Percentiles rank a stretch among this genome's conserved stretches.
Conservation (phyloP, 2,113 vertebrate genomes). For the Fulmarus glacialis region DNA sequence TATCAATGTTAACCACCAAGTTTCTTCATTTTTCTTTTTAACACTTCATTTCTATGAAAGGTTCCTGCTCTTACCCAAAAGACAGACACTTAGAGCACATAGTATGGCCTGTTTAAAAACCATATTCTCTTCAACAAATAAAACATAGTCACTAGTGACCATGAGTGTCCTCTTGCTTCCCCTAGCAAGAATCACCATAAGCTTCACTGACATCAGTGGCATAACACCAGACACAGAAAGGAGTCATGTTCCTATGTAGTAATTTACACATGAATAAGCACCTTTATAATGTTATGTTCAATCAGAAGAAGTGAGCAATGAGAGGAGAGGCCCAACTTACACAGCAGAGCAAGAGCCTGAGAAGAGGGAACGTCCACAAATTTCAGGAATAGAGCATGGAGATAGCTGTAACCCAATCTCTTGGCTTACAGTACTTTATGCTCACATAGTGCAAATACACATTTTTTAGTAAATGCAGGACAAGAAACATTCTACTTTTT, state of each 20-base stretch:
- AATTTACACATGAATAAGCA: background rate
- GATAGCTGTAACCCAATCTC: rapidly evolving
- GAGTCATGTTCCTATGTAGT: rapidly evolving
- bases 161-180: background rate
- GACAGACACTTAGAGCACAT: background rate
- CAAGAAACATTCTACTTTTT: background rate
- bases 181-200: background rate
- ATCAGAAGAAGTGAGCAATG: background rate
- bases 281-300: background rate
- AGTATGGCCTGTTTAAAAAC: background rate
- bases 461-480: background rate
- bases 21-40: background rate
- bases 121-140: background rate
- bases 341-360: background rate
- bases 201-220: background rate
- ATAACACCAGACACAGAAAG: background rate
- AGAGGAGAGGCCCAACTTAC: background rate
- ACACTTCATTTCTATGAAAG: background rate
- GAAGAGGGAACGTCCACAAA: background rate
- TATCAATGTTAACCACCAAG: background rate
- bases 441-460: background rate
- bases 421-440: background rate
- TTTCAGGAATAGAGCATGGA: background rate
- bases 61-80: background rate
- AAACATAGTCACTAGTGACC: background rate